A percentile compares a stretch with the other conserved stretches of the same genome.
Evolutionary conservation across 2,113 vertebrate species (phyloP).

Genomic region (Oxygymnocypris stewartii): DNA sequence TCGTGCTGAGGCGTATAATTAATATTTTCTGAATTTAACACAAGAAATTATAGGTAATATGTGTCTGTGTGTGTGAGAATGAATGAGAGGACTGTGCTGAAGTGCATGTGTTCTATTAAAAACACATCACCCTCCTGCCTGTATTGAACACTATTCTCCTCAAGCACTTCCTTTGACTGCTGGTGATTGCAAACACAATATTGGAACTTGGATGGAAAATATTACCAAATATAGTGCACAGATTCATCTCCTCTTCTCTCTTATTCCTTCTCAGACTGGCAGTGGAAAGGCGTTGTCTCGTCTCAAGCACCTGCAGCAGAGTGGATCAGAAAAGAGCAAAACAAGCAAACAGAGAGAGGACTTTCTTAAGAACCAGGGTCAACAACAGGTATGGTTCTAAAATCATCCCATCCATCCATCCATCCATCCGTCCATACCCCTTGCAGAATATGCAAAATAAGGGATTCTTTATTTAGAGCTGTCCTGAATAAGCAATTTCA

Average conservation of each 20-base stretch:
- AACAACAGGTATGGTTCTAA: slow-evolving; percentile 85
- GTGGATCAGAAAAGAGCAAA: slow-evolving; percentile 90
- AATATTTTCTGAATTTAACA: background rate
- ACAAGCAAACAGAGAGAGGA: slow-evolving; percentile 88
- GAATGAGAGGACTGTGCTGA: background rate
- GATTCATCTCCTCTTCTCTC: slow-evolving; percentile 5
- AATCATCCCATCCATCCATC: too few species aligned
- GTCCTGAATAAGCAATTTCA: too few species aligned
- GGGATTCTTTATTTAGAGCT: too few species aligned
- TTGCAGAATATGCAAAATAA: too few species aligned
- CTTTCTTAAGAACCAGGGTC: slow-evolving; percentile 88
- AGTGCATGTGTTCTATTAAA: slow-evolving; percentile 7
- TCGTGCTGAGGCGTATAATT: background rate
- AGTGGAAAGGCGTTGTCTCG: slow-evolving; percentile 84
- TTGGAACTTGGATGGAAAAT: background rate
- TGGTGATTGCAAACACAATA: background rate
- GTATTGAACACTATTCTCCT: background rate
- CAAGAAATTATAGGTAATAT: background rate
- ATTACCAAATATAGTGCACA: background rate
- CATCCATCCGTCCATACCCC: too few species aligned
- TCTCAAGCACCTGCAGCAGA: slow-evolving; percentile 89
- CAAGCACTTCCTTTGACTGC: slow-evolving; percentile 28
- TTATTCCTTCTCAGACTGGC: slow-evolving; percentile 67
- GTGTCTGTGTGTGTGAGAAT: background rate
- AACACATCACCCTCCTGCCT: background rate